Percentiles rank a stretch among this genome's conserved stretches.
Conservation (phyloP, 2,888 invertebrate genomes). For the Apocheima hispidaria region DNA sequence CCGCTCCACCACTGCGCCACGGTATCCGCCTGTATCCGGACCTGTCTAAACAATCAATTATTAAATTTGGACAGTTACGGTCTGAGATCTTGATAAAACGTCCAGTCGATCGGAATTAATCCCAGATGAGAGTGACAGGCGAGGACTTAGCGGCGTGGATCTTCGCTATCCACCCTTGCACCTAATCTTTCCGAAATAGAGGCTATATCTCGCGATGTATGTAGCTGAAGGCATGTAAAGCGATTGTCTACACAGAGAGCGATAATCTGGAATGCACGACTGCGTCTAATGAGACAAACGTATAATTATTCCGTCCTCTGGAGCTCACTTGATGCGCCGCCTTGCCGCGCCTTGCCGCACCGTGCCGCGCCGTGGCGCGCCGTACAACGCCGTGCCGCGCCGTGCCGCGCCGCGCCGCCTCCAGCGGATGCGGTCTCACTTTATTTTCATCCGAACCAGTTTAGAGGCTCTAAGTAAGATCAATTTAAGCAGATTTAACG, state of each 20-base stretch:
- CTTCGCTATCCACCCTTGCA: background rate
- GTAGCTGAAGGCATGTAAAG: conserved; percentile 9
- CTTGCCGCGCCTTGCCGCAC: background rate
- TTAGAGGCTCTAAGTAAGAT: conserved; percentile 10
- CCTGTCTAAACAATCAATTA: conserved; percentile 48
- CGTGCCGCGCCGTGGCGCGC: background rate
- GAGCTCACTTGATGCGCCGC: background rate
- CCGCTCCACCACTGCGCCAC: conserved; percentile 6
- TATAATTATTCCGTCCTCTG: conserved; percentile 36
- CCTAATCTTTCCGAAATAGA: background rate
- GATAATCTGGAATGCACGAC: conserved; percentile 40
- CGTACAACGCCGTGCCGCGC: too few species aligned
- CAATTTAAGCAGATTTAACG: conserved; percentile 6
- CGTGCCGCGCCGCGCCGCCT: background rate
- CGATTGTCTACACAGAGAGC: conserved; percentile 31
- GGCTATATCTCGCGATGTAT: background rate
- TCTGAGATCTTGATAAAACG: conserved; percentile 47
- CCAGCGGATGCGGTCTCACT: conserved; percentile 13
- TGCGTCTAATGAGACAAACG: conserved; percentile 35
- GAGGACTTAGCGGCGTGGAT: conserved; percentile 19
- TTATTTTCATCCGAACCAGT: conserved; percentile 21
- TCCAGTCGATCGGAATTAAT: conserved; percentile 44
- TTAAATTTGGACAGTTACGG: conserved; percentile 46
- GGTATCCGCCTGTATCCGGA: background rate
- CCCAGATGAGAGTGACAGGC: conserved; percentile 39